Percentiles rank a stretch among this genome's conserved stretches.
Conservation (phyloP, 2,113 vertebrate species). For the Elachura formosa region DNA sequence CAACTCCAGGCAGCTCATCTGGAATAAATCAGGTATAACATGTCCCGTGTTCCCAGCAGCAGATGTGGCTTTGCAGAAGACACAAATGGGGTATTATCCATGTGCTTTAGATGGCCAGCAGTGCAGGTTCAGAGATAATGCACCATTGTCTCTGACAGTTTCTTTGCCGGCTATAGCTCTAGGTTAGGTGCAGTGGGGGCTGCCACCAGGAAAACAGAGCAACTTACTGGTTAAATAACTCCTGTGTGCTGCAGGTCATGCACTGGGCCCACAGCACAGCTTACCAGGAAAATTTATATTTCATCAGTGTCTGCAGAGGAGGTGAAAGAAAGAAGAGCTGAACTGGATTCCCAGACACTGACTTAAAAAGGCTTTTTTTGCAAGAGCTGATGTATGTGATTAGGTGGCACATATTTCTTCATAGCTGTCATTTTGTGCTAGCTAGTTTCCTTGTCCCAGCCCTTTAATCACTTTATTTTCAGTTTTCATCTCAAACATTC, state of each 20-base stretch:
- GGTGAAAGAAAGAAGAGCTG: background rate
- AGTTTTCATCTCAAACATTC: background rate
- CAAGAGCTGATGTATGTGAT: background rate
- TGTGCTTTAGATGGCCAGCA: background rate
- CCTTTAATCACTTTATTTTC: background rate
- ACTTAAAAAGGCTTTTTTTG: background rate
- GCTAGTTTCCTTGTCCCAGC: background rate
- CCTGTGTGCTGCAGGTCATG: background rate
- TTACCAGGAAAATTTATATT: background rate
- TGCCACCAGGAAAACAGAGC: background rate
- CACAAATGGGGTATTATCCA: background rate
- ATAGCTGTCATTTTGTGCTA: background rate
- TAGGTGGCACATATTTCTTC: background rate
- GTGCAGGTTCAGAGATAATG: background rate
- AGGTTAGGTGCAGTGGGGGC: background rate
- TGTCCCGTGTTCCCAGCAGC: background rate
- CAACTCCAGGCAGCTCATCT: background rate
- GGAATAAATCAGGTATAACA: background rate
- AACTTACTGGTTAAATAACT: background rate
- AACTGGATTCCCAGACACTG: accelerated
- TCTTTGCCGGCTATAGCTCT: background rate
- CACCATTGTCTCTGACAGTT: background rate
- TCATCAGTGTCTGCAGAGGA: background rate
- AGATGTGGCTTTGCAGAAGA: background rate
- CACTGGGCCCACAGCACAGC: background rate